Evolutionary conservation across 2,113 vertebrate genomes (phyloP).

Genomic region (Pungitius pungitius): DNA sequence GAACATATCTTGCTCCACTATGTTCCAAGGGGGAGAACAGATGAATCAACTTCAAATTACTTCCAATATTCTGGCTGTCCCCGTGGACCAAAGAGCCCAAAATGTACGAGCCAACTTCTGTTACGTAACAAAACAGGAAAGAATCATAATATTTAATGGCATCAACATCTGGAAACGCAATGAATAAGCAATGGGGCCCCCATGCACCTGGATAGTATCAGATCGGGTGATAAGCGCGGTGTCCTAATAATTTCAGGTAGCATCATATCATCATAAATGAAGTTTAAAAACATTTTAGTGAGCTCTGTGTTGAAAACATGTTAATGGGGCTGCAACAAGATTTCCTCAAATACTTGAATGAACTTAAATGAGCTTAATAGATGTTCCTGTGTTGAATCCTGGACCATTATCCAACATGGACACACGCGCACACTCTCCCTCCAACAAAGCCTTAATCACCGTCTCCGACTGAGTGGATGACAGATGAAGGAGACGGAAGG

Average conservation of each 20-base stretch:
- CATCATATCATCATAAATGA: neutral
- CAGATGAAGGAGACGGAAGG: conserved; percentile 19
- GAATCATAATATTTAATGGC: neutral
- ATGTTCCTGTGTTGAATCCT: neutral
- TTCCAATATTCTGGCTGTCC: no score
- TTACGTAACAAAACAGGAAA: no score
- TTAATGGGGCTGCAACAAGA: neutral
- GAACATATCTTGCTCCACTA: no score
- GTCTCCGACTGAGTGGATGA: conserved; percentile 34
- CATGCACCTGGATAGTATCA: neutral
- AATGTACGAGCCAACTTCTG: neutral
- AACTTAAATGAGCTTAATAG: neutral
- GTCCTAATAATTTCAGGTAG: neutral
- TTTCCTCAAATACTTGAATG: conserved; percentile 5
- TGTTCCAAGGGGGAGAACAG: no score
- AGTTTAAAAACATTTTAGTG: neutral
- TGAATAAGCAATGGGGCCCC: neutral
- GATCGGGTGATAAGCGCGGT: neutral
- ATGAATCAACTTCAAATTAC: no score
- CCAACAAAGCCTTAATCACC: conserved; percentile 16
- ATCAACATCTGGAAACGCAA: neutral
- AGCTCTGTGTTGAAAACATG: neutral
- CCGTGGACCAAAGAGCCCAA: no score
- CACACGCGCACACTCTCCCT: neutral
- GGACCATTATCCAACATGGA: neutral